These are phyloP conservation scores for Hermaeophaga mercurialis DNA, from an alignment of 2,888 invertebrate species.

Conservation along the genomic window DNA sequence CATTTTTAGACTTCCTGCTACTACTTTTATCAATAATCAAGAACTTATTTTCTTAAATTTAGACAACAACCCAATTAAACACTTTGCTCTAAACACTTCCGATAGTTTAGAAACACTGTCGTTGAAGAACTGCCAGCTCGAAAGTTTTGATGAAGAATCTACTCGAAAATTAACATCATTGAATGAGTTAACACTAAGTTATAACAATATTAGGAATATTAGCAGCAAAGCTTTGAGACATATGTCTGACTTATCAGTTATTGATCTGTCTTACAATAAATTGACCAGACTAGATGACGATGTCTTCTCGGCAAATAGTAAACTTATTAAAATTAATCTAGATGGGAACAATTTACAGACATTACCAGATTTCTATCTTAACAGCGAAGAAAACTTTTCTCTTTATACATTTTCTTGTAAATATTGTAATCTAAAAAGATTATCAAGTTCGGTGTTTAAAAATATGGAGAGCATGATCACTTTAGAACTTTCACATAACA, in stretches of 20 bases:
- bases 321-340: constrained; percentile 71
- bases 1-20: constrained; percentile 66
- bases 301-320: constrained; percentile 71
- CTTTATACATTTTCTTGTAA: constrained; percentile 68
- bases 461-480: constrained; percentile 69
- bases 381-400: constrained; percentile 32
- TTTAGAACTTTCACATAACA: constrained; percentile 71
- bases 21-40: constrained; percentile 69
- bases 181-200: constrained; percentile 67
- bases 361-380: constrained; percentile 66
- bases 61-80: constrained; percentile 70
- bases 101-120: constrained; percentile 70
- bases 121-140: constrained; percentile 71
- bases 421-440: constrained; percentile 69
- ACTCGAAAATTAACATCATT: constrained; percentile 63
- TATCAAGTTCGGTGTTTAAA: constrained; percentile 69
- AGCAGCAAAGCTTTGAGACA: constrained; percentile 71
- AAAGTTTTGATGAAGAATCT: constrained; percentile 68
- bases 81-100: constrained; percentile 66
- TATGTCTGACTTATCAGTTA: constrained; percentile 68
- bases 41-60: constrained; percentile 71
- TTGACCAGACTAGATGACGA: constrained; percentile 70
- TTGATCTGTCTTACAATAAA: constrained; percentile 77
- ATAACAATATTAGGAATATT: constrained; percentile 72
- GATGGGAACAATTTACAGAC: constrained; percentile 72